phyloP scores from a whole-genome alignment of 1,140 invertebrate species.

The Euwallacea fornicatus region DNA sequence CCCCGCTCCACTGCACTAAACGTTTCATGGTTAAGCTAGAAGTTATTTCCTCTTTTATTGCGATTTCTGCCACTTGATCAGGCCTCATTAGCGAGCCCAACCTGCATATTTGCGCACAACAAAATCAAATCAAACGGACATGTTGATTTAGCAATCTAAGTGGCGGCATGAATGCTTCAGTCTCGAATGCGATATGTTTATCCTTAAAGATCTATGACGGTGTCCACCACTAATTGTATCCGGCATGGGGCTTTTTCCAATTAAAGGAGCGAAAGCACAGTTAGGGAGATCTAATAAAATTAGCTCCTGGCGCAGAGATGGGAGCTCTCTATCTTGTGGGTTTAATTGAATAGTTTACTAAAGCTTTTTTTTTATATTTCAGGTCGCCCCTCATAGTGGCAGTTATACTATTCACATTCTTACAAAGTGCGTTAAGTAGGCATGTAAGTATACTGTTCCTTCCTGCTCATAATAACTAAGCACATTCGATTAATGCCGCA shows the following conservation, averaged over 20 bases:
- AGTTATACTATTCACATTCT: slow-evolving; percentile 45
- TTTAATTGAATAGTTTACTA: background rate
- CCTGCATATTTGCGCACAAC: background rate
- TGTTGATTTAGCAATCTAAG: slow-evolving; percentile 11
- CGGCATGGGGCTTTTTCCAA: slow-evolving; percentile 10
- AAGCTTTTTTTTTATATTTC: slow-evolving; percentile 40
- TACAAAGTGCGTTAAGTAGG: slow-evolving; percentile 43
- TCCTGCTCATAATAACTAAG: background rate
- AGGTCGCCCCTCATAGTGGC: slow-evolving; percentile 46
- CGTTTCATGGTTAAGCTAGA: too few species aligned
- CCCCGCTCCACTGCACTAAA: too few species aligned
- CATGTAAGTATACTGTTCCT: slow-evolving; percentile 45
- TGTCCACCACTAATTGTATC: slow-evolving; percentile 30
- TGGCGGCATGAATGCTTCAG: slow-evolving; percentile 24
- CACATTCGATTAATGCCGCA: background rate
- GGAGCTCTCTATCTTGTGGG: too few species aligned
- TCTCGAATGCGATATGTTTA: slow-evolving; percentile 18
- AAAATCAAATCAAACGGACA: slow-evolving; percentile 2
- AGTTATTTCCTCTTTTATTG: too few species aligned
- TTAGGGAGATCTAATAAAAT: slow-evolving; percentile 5
- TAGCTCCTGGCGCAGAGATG: background rate
- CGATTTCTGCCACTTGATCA: background rate
- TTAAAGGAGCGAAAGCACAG: slow-evolving; percentile 21
- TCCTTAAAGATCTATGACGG: slow-evolving; percentile 15
- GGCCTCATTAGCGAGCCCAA: slow-evolving; percentile 4